Conservation (phyloP, 2,113 vertebrate species). For the human (Homo sapiens) region GRCh38 chr2:30686501-30687000, state of each 20-base stretch:
- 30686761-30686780: neutral
- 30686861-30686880: neutral
- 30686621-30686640: neutral
- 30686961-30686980: neutral
- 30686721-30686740: neutral
- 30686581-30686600: neutral
- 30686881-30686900: neutral
- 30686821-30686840: slow-evolving; percentile 30
- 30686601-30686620: neutral
- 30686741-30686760: slow-evolving; percentile 9
- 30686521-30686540: neutral
- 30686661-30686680: neutral
- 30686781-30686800: slow-evolving; percentile 61
- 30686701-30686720: neutral
- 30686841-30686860: neutral
- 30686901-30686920: neutral
- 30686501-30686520: neutral
- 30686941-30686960: neutral
- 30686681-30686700: neutral
- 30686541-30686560: neutral
- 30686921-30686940: neutral
- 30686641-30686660: neutral
- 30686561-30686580: neutral
- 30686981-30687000: neutral
- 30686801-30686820: slow-evolving; percentile 63